A percentile compares a stretch with the other conserved stretches of the same genome.
Conservation (phyloP, 1,140 invertebrate species). For the Sycophaga agraensis region DNA sequence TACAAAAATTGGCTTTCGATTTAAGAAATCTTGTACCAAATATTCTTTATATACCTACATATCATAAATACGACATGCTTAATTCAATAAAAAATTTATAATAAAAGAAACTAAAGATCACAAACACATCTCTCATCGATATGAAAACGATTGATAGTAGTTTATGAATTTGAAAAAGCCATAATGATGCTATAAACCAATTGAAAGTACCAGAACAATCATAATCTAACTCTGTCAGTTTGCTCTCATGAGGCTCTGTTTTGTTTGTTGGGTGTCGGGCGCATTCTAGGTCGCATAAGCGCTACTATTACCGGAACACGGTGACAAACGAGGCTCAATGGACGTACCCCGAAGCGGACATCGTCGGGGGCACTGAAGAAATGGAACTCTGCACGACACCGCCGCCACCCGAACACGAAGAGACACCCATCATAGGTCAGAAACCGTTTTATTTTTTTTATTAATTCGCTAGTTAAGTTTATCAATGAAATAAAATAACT, state of each 20-base stretch:
- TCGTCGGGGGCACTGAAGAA: conserved; percentile 60
- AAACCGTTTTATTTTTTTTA: background rate
- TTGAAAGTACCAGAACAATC: conserved; percentile 22
- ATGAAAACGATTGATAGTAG: conserved; percentile 10
- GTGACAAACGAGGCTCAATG: conserved; percentile 64
- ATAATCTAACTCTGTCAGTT: conserved; percentile 13
- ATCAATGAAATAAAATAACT: no score
- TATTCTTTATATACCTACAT: conserved; percentile 7
- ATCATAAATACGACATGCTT: background rate
- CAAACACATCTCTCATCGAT: conserved; percentile 24
- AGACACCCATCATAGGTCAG: conserved; percentile 42
- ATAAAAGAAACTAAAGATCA: conserved; percentile 2
- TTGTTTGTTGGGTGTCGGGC: conserved; percentile 49
- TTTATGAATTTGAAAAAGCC: conserved; percentile 10
- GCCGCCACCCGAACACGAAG: conserved; percentile 55
- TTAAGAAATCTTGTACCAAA: conserved; percentile 20
- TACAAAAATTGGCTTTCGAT: conserved; percentile 11
- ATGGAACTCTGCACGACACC: conserved; percentile 67
- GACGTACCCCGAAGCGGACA: conserved; percentile 66
- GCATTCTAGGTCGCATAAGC: conserved; percentile 66
- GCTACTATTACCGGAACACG: conserved; percentile 70
- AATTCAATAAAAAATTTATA: no score
- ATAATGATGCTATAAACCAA: conserved; percentile 18
- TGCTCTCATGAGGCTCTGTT: conserved; percentile 37
- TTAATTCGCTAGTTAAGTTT: background rate